These are phyloP conservation scores for Spermophilus dauricus DNA, from an alignment of 2,113 vertebrate species.

Conservation along the genomic window DNA sequence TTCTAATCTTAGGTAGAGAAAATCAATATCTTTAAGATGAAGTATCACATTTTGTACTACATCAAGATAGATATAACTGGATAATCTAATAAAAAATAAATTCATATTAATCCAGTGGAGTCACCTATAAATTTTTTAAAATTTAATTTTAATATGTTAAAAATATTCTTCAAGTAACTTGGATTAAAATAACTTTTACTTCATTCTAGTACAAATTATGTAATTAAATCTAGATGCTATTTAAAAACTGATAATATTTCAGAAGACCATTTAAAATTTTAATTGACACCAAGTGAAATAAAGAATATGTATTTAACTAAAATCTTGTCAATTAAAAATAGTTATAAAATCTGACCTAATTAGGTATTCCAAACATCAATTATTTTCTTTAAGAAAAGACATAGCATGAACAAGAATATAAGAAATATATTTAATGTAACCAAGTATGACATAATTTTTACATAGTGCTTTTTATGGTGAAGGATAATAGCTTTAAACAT, in stretches of 20 bases:
- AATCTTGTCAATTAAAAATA: not conserved
- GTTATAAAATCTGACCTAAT: not conserved
- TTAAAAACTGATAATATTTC: not conserved
- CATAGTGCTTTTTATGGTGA: not conserved
- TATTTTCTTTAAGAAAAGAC: not conserved
- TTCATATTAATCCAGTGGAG: not conserved
- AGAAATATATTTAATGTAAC: not conserved
- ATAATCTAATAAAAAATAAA: not conserved
- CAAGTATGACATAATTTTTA: not conserved
- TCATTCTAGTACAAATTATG: not conserved
- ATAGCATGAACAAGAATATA: not conserved
- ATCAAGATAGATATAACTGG: not conserved
- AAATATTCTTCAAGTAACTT: not conserved
- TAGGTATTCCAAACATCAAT: not conserved
- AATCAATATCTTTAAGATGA: not conserved
- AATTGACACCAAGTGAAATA: not conserved
- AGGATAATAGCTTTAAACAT: not conserved
- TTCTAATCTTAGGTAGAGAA: not conserved
- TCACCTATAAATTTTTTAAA: not conserved
- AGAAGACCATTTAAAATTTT: not conserved
- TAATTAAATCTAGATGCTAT: not conserved
- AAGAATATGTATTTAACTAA: not conserved
- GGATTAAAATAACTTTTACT: not conserved
- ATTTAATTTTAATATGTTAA: not conserved
- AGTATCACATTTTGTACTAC: not conserved